These are phyloP conservation scores for Elmis aenea DNA, from an alignment of 2,888 invertebrate species.

Conservation along the genomic window DNA sequence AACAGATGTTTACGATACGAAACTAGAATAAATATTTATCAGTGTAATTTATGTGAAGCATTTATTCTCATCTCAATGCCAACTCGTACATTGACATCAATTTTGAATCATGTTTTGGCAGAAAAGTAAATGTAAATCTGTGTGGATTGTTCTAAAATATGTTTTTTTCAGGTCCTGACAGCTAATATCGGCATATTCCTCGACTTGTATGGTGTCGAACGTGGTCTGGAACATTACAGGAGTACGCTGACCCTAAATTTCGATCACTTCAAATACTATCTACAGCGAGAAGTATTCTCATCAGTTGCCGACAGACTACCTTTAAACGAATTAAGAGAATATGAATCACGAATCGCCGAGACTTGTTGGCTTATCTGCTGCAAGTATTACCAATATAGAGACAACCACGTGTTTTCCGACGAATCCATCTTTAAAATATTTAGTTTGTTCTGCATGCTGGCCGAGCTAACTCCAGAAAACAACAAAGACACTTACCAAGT, in stretches of 20 bases:
- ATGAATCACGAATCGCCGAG: conserved; percentile 66
- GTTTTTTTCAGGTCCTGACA: conserved; percentile 64
- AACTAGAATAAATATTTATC: too few species aligned
- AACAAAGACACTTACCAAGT: conserved; percentile 46
- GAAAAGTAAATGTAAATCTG: too few species aligned
- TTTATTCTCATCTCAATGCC: too few species aligned
- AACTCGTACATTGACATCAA: too few species aligned
- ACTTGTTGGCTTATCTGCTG: conserved; percentile 78
- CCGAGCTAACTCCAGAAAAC: conserved; percentile 62
- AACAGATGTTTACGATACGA: too few species aligned
- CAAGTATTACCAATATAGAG: conserved; percentile 57
- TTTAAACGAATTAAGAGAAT: conserved; percentile 54
- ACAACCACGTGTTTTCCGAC: conserved; percentile 58
- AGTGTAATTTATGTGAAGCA: too few species aligned
- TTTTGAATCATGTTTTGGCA: too few species aligned
- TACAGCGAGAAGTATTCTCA: conserved; percentile 70
- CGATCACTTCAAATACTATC: conserved; percentile 69
- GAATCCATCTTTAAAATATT: conserved; percentile 68
- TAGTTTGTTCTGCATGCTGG: conserved; percentile 72
- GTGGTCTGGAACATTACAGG: conserved; percentile 71
- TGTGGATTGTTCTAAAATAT: too few species aligned
- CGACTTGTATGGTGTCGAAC: conserved; percentile 73
- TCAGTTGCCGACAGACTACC: conserved; percentile 58
- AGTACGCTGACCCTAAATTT: conserved; percentile 66
- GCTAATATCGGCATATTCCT: conserved; percentile 75